Conservation (phyloP, 1,140 invertebrate species). For the Cydia amplana region DNA sequence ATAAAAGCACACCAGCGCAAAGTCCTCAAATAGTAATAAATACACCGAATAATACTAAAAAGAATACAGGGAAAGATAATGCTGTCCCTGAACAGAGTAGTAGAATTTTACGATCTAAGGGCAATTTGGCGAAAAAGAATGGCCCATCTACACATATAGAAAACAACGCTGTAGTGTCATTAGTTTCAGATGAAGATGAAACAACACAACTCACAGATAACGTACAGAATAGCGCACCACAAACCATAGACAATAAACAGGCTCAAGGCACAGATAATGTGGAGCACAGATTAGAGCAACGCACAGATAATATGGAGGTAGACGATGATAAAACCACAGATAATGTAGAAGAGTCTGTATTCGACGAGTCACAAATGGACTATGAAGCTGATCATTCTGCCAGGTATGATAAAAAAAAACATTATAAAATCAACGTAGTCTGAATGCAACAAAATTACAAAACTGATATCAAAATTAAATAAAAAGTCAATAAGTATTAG, state of each 20-base stretch:
- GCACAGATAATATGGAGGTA: neutral
- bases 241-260: neutral
- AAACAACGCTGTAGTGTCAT: neutral
- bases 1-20: neutral
- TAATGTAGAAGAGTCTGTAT: neutral
- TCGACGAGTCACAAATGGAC: constrained; percentile 40
- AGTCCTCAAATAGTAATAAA: neutral
- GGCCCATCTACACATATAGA: neutral
- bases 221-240: neutral
- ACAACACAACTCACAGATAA: neutral
- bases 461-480: too few relatives aligned
- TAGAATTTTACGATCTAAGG: neutral
- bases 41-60: neutral
- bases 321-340: neutral
- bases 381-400: constrained; percentile 49
- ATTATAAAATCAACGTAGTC: too few relatives aligned
- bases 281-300: neutral
- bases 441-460: too few relatives aligned
- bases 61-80: neutral
- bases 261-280: neutral
- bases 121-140: neutral
- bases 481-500: too few relatives aligned
- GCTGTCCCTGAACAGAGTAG: neutral
- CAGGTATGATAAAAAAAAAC: constrained; percentile 36
- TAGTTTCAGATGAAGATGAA: neutral